Conservation (phyloP, 2,888 invertebrate species). For the Ceriagrion tenellum region DNA sequence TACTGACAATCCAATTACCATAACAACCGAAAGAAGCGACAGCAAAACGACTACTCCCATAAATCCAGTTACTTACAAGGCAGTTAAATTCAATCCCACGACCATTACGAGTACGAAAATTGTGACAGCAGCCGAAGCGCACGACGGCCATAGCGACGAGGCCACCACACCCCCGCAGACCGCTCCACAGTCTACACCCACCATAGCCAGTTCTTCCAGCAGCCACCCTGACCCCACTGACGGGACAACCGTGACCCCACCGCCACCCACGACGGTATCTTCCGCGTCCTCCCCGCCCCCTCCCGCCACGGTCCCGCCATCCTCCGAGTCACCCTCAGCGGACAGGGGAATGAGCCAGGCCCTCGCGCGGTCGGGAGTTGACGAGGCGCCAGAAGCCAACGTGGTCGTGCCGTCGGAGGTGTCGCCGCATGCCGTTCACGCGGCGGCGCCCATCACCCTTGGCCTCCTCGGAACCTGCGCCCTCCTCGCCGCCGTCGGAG, state of each 20-base stretch:
- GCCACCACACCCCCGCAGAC: neutral
- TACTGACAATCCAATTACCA: neutral
- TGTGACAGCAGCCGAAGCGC: neutral
- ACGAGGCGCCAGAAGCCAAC: slow-evolving; percentile 9
- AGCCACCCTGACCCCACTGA: neutral
- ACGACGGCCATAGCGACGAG: neutral
- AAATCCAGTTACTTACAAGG: neutral
- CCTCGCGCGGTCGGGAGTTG: slow-evolving; percentile 47
- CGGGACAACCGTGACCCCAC: neutral
- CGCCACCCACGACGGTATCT: neutral
- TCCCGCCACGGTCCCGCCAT: neutral
- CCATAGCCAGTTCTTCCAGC: neutral
- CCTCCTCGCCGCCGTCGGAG: slow-evolving; percentile 59
- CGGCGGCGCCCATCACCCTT: slow-evolving; percentile 52
- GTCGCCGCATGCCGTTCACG: slow-evolving; percentile 48
- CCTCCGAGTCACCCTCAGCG: slow-evolving; percentile 7
- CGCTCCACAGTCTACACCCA: neutral
- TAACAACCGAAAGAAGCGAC: neutral
- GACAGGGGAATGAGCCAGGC: slow-evolving; percentile 53
- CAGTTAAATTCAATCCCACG: neutral
- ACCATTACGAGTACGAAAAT: neutral
- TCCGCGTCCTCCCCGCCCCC: neutral
- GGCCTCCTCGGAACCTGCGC: slow-evolving; percentile 63
- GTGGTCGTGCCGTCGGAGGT: slow-evolving; percentile 17
- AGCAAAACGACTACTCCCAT: neutral